phyloP scores from a whole-genome alignment of 2,888 invertebrate species.

The Sialis fuliginosa region DNA sequence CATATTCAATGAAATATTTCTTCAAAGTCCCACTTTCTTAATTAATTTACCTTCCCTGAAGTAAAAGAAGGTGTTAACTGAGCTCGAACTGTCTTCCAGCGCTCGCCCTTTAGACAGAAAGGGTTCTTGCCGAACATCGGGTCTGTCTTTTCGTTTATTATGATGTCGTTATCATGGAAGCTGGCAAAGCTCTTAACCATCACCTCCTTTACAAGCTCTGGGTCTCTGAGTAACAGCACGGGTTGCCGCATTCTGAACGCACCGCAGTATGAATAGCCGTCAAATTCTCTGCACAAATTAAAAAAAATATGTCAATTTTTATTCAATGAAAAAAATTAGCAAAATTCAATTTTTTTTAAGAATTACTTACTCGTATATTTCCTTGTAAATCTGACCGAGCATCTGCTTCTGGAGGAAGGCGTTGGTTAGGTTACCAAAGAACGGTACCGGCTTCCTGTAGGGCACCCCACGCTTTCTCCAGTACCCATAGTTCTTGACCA shows the following conservation, averaged over 20 bases:
- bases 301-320: neutral
- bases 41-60: conserved; percentile 17
- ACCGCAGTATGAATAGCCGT: conserved; percentile 17
- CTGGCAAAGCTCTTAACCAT: conserved; percentile 18
- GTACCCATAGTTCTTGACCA: conserved; percentile 14
- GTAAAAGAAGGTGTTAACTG: conserved; percentile 28
- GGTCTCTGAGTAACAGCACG: conserved; percentile 15
- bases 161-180: conserved; percentile 14
- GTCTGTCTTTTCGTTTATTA: conserved; percentile 21
- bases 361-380: conserved; percentile 22
- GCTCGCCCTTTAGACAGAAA: conserved; percentile 21
- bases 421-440: conserved; percentile 21
- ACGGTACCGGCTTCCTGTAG: conserved; percentile 19
- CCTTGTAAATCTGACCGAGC: conserved; percentile 18
- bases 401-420: conserved; percentile 16
- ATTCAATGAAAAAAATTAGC: neutral
- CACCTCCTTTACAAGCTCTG: conserved; percentile 17
- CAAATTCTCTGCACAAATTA: conserved; percentile 5
- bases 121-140: conserved; percentile 24
- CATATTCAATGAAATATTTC: neutral
- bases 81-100: conserved; percentile 26
- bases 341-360: neutral
- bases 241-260: conserved; percentile 16
- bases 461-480: conserved; percentile 23
- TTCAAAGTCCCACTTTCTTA: too few relatives aligned